Base-by-base conservation (phyloP, 2,113 vertebrate genomes). In the Rhinolophus ferrumequinum region DNA sequence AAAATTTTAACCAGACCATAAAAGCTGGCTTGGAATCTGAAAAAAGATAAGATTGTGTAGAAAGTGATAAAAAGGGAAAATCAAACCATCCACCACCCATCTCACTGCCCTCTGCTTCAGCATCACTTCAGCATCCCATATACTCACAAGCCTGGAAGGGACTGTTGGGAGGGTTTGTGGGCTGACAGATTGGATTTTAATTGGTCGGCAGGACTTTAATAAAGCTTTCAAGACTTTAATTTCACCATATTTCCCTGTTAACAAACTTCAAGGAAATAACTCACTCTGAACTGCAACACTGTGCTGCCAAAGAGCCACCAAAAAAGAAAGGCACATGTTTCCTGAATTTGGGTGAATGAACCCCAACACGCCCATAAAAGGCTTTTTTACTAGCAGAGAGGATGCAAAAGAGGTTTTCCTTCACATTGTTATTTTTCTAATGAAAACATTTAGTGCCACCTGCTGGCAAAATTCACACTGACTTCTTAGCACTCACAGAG, bases 391-490 rank as follows among this genome's bases (percentile, higher is more conserved):
- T 72, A 73, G 60, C 21, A 19, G 54, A 86, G 73, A 90, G n/a
- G 67, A 84, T 4, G n/a, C 58, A 15, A 22, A 38, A 10, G 52
- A 41, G 14, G 2, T 41, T 28, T 35, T 52, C 69, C 11, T 52
- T 14, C 47, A 6, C 28, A 10, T 38, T 0, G 26, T 19, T 47
- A 6, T 52, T 96, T 96, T 90, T 88, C 76, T 94, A 96, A 80
- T 22, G 66, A 97, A 93, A 97, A 75, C 76, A 22, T 97, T 92
- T 95, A 93, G 95, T 88, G 97, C 97, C 98, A 97, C 82, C 98
- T 97, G 88, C 96, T 97, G 98, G 94, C 69, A 24, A 93, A 85
- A 93, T 5, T 44, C n/a, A 26, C 0, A 21, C 38, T 0, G 54
- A 50, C 38, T 0, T 50, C 58, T 77, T 26, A 33, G 14, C 30